phyloP scores from a whole-genome alignment of 2,888 invertebrate genomes.

The Aspidiotus destructor region DNA sequence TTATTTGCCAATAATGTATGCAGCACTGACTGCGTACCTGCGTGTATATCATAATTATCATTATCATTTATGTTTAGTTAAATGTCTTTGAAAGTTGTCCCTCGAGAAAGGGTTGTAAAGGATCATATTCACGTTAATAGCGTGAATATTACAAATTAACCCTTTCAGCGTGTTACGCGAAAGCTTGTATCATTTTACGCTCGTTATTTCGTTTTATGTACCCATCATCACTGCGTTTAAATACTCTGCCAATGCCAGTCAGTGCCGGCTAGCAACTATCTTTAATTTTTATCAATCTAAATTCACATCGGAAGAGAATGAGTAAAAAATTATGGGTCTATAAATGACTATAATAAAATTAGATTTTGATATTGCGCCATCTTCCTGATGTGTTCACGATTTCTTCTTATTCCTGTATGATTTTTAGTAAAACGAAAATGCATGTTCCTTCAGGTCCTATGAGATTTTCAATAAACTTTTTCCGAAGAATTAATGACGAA shows the following conservation, averaged over 20 bases:
- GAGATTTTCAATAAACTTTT: too few species aligned
- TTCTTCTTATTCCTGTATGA: too few species aligned
- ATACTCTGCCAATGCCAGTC: constrained; percentile 6
- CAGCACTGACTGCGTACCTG: not conserved
- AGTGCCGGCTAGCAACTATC: constrained; percentile 30
- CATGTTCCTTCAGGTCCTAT: too few species aligned
- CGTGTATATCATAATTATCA: not conserved
- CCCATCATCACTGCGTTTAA: too few species aligned
- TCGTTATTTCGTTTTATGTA: not conserved
- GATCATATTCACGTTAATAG: constrained; percentile 18
- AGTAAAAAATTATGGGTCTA: too few species aligned
- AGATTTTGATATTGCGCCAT: too few species aligned
- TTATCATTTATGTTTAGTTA: constrained; percentile 1
- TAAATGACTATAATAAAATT: too few species aligned
- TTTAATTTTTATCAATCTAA: constrained; percentile 3
- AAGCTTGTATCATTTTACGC: constrained; percentile 4
- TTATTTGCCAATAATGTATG: not conserved
- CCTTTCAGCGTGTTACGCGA: constrained; percentile 13
- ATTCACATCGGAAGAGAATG: too few species aligned
- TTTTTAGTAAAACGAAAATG: too few species aligned
- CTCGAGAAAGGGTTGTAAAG: constrained; percentile 15
- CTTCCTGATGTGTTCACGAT: too few species aligned
- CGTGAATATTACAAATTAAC: constrained; percentile 32
- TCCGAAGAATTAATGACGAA: too few species aligned
- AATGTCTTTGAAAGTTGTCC: constrained; percentile 30